These are phyloP conservation scores for Brachionus rubens DNA, from an alignment of 1,140 invertebrate genomes.

Conservation along the genomic window DNA sequence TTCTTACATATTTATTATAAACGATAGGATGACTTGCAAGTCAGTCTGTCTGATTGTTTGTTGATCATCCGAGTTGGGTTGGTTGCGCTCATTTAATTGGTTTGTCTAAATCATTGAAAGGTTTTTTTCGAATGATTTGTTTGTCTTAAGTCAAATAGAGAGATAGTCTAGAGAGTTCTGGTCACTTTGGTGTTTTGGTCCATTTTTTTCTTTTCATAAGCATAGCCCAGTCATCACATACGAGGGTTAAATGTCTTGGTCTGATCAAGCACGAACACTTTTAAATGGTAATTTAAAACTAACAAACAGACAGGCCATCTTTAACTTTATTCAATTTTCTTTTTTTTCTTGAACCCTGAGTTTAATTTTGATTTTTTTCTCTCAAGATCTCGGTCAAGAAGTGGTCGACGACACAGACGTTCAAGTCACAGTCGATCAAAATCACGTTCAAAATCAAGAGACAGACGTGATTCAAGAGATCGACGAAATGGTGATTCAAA, in stretches of 20 bases:
- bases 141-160: no score
- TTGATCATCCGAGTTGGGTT: neutral
- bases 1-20: constrained; percentile 39
- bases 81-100: no score
- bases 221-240: no score
- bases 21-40: neutral
- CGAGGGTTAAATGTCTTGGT: neutral
- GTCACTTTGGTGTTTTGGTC: no score
- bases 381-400: constrained; percentile 12
- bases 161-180: no score
- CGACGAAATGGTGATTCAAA: constrained; percentile 1
- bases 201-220: no score
- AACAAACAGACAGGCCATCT: constrained; percentile 14
- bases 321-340: neutral
- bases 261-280: neutral
- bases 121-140: no score
- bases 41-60: constrained; percentile 34
- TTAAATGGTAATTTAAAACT: neutral
- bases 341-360: neutral
- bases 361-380: neutral
- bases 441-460: neutral
- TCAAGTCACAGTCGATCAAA: neutral
- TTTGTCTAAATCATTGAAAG: no score
- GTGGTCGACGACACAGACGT: neutral
- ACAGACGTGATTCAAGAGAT: constrained; percentile 2